These are phyloP conservation scores for Zoanthus gigantus DNA, from an alignment of 92 coral and sea anemone species.

Conservation along the genomic window DNA sequence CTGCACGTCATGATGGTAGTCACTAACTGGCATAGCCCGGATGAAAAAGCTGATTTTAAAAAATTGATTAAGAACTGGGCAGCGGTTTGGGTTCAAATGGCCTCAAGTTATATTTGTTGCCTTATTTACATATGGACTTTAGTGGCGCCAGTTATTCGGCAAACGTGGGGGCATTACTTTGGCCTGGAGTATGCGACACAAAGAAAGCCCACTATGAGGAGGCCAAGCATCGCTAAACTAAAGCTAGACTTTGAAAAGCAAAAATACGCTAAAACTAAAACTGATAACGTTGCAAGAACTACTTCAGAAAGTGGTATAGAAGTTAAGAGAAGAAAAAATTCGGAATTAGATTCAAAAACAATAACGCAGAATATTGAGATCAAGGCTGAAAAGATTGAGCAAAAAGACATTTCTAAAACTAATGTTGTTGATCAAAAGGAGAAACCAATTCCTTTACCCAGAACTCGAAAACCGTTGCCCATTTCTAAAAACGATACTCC, in stretches of 20 bases:
- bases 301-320: background rate
- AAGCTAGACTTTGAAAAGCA: constrained; percentile 69
- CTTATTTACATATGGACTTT: constrained; percentile 95
- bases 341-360: constrained; percentile 22
- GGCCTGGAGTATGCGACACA: constrained; percentile 83
- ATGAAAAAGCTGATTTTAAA: constrained; percentile 88
- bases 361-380: constrained; percentile 18
- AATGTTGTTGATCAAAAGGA: constrained; percentile 2
- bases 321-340: constrained; percentile 16
- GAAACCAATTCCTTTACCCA: constrained; percentile 26
- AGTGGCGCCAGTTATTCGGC: constrained; percentile 88
- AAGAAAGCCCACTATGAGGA: constrained; percentile 75
- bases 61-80: constrained; percentile 99
- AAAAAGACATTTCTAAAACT: background rate
- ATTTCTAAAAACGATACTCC: background rate
- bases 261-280: constrained; percentile 5
- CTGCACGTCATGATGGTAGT: constrained; percentile 98
- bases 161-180: constrained; percentile 92
- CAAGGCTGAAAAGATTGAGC: background rate
- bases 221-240: constrained; percentile 75
- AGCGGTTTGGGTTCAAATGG: constrained; percentile 98
- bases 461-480: constrained; percentile 37
- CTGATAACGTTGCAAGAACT: constrained; percentile 7
- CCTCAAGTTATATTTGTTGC: constrained; percentile 93
- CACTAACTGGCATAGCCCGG: constrained; percentile 99